phyloP scores from a whole-genome alignment of 64 coral and sea anemone genomes.

The Exaiptasia diaphana region DNA sequence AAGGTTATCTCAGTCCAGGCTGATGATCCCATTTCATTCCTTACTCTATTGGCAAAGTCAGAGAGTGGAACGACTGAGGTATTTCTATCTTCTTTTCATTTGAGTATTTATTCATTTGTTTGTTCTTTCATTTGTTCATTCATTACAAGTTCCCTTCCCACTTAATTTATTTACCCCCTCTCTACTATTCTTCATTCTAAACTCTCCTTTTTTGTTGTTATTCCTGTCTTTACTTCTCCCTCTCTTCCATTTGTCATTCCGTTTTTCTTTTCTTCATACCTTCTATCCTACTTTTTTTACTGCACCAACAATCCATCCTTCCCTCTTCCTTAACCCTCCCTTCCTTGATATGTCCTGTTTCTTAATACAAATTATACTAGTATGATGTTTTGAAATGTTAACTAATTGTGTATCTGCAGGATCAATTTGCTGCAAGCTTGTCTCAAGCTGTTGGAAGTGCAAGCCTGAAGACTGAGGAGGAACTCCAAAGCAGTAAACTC shows the following conservation, averaged over 20 bases:
- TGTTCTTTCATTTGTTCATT: too few species aligned
- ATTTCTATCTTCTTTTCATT: background rate
- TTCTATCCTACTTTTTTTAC: too few species aligned
- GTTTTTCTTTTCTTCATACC: too few species aligned
- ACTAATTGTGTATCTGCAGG: too few species aligned
- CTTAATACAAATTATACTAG: background rate
- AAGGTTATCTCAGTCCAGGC: slow-evolving; percentile 80
- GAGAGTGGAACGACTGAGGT: slow-evolving; percentile 95
- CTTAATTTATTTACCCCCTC: too few species aligned
- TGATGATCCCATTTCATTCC: slow-evolving; percentile 95
- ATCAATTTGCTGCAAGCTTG: slow-evolving; percentile 86
- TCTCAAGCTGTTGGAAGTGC: slow-evolving; percentile 91
- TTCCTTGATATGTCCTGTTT: background rate
- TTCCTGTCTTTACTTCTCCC: too few species aligned
- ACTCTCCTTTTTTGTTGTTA: too few species aligned
- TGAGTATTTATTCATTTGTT: background rate
- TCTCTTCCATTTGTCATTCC: too few species aligned
- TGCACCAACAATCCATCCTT: too few species aligned
- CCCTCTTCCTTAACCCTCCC: too few species aligned
- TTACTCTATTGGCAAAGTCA: slow-evolving; percentile 83
- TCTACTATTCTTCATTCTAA: too few species aligned
- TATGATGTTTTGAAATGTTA: background rate
- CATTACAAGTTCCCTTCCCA: too few species aligned
- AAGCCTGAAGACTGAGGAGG: slow-evolving; percentile 80
- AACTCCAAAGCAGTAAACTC: slow-evolving; percentile 81